These are phyloP conservation scores for Ciconia boyciana DNA, from an alignment of 2,113 vertebrate species.

Conservation along the genomic window DNA sequence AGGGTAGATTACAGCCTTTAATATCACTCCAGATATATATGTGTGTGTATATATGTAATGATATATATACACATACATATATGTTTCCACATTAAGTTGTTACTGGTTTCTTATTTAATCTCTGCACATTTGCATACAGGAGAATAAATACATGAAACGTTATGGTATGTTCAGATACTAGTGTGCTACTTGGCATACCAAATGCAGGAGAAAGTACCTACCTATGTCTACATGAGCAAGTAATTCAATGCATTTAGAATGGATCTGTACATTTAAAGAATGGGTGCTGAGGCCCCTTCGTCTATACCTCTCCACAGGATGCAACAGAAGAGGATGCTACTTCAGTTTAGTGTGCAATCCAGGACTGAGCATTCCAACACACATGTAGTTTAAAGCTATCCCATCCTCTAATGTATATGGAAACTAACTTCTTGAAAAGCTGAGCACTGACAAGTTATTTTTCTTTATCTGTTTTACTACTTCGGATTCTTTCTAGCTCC, in stretches of 20 bases:
- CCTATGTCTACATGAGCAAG: background rate
- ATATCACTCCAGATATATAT: background rate
- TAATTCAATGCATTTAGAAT: background rate
- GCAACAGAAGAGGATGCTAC: background rate
- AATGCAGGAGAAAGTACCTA: background rate
- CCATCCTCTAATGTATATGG: background rate
- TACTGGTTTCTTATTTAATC: background rate
- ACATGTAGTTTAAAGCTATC: background rate
- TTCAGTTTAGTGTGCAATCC: background rate
- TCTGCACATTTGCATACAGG: background rate
- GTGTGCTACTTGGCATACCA: background rate
- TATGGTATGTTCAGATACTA: background rate
- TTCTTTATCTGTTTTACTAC: background rate
- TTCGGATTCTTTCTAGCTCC: rapidly evolving
- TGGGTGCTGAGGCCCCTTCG: background rate
- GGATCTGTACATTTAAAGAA: background rate
- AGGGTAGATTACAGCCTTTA: background rate
- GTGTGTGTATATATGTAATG: background rate
- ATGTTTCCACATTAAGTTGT: background rate
- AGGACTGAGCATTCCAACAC: background rate
- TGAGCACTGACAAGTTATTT: background rate
- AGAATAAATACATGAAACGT: background rate
- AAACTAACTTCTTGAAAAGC: background rate
- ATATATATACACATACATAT: background rate
- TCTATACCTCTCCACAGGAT: background rate